Evolutionary conservation across 2,888 invertebrate genomes (phyloP).

Genomic region (Polia nebulosa): DNA sequence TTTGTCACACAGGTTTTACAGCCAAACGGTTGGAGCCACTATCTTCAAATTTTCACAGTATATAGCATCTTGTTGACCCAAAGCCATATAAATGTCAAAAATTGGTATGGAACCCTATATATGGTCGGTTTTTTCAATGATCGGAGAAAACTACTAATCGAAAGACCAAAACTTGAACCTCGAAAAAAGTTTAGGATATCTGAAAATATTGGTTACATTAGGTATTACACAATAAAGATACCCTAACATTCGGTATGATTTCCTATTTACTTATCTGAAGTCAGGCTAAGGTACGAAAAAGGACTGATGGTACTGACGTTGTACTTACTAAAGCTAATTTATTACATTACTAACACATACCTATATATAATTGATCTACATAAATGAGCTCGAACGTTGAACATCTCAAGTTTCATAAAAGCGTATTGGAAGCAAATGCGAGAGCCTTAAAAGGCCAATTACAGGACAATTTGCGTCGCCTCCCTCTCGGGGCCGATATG

Average conservation of each 20-base stretch:
- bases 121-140: no score
- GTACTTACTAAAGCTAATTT: conserved; percentile 16
- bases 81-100: no score
- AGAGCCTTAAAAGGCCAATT: conserved; percentile 89
- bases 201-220: not conserved
- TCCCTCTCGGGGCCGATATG: conserved; percentile 75
- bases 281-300: not conserved
- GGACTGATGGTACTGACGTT: not conserved
- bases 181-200: not conserved
- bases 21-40: no score
- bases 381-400: conserved; percentile 47
- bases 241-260: not conserved
- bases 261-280: not conserved
- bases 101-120: no score
- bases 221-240: not conserved
- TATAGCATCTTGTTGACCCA: no score
- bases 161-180: not conserved
- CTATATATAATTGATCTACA: conserved; percentile 29
- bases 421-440: conserved; percentile 80
- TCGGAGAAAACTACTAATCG: no score
- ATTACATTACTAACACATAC: conserved; percentile 27
- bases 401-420: conserved; percentile 79
- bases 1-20: no score
- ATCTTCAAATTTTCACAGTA: no score
- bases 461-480: conserved; percentile 85